phyloP scores from a whole-genome alignment of 2,888 invertebrate species.

The Brachynemurus nebulosus region DNA sequence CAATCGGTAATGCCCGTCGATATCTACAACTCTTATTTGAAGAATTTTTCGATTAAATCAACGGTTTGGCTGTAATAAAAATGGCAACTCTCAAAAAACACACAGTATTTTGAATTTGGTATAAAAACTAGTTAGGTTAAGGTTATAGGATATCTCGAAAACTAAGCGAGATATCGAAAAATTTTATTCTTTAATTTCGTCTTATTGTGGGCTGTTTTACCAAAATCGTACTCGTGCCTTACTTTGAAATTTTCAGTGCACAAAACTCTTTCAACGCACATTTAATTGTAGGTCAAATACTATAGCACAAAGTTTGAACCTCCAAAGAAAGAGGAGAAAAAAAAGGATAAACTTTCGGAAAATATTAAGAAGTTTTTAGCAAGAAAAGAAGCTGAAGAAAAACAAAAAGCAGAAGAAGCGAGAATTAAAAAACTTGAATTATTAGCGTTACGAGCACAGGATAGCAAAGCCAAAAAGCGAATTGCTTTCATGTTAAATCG shows the following conservation, averaged over 20 bases:
- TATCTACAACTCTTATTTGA: too few species aligned
- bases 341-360: constrained; percentile 49
- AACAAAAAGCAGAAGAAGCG: constrained; percentile 44
- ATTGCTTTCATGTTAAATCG: constrained; percentile 51
- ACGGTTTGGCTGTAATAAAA: too few species aligned
- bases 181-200: too few species aligned
- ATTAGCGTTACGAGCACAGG: constrained; percentile 40
- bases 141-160: too few species aligned
- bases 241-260: neutral
- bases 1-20: too few species aligned
- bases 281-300: constrained; percentile 36
- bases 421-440: constrained; percentile 50
- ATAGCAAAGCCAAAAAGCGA: constrained; percentile 30
- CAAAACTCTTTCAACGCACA: constrained; percentile 9
- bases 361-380: constrained; percentile 75
- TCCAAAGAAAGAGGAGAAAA: constrained; percentile 63
- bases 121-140: too few species aligned
- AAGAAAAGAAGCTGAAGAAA: constrained; percentile 69
- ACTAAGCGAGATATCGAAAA: too few species aligned
- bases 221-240: neutral
- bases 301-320: constrained; percentile 71
- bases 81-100: too few species aligned
- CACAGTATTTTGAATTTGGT: too few species aligned
- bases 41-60: too few species aligned
- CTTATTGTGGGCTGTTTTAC: neutral